Percentiles rank a stretch among this genome's conserved stretches.
These are phyloP conservation scores for Ctenosaura bakeri DNA, from an alignment of 2,797 vertebrate genomes.

Conservation along the genomic window DNA sequence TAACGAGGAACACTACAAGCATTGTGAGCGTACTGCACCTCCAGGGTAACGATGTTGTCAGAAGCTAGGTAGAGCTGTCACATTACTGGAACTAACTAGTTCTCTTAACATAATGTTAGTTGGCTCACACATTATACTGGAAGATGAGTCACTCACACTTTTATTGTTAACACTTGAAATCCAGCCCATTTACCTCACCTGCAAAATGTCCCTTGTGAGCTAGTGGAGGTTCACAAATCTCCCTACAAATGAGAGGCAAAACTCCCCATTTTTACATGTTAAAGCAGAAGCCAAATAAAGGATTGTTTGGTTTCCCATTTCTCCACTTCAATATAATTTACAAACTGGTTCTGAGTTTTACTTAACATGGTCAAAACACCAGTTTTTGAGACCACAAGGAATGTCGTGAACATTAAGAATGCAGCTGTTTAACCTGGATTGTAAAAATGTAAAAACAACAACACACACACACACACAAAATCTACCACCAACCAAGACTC, in stretches of 20 bases:
- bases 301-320: background rate
- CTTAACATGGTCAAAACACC: background rate
- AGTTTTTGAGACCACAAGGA: background rate
- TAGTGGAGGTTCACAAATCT: background rate
- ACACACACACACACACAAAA: background rate
- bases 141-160: background rate
- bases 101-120: background rate
- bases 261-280: background rate
- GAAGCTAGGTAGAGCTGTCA: background rate
- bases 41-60: background rate
- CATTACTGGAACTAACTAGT: background rate
- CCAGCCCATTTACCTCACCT: background rate
- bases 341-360: background rate
- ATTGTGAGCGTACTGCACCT: background rate
- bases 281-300: background rate
- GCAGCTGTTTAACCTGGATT: background rate
- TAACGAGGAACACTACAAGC: background rate
- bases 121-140: background rate
- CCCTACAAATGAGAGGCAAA: background rate
- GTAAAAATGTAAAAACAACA: background rate
- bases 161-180: background rate
- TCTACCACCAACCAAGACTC: background rate
- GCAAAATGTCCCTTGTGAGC: background rate
- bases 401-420: background rate
- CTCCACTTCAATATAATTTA: background rate